Base-by-base conservation (phyloP, 2,888 invertebrate species). In the Lamellibrachia satsuma region DNA sequence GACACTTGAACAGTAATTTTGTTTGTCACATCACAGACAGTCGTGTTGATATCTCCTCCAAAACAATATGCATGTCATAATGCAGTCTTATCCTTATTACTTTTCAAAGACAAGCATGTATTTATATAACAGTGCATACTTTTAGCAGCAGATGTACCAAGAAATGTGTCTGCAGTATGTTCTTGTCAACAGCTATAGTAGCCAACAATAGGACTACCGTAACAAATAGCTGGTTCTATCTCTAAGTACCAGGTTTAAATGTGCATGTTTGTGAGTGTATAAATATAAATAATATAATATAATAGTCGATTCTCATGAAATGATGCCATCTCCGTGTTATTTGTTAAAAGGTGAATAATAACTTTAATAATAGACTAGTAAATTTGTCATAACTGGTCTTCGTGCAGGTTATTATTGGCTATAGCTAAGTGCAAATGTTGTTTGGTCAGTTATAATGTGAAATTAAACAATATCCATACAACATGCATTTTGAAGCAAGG, bases 31-130 rank as follows among this genome's bases (percentile, higher is more conserved):
- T 22, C 75, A 6, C 6, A 6, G 75, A 39, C 39, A 75, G 22
- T 75, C n/a, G 15, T 22, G n/a, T 22, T 15, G n/a, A 15, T 75
- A 15, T 75, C 75, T 75, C 15, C 75, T 75, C 75, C 22, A n/a
- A 75, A 75, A 75, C 75, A 75, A n/a, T 75, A 75, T 22, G 75
- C n/a, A 75, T 75, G 75, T 75, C 75, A 75, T 22, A 75, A 75
- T 75, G 75, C 15, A 75, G n/a, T 22, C 22, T 75, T 75, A 75
- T 75, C 22, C 15, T 22, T 75, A 75, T 75, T 75, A n/a, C 75
- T 75, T 75, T 75, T 75, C 75, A 75, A 75, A 4, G 22, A 75
- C 11, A 75, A 75, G 75, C n/a, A n/a, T 75, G 75, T 75, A 15
- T 75, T 75, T 75, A 75, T 75, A 6, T 3, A 22, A n/a, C 75